Evolutionary conservation across 2,113 vertebrate genomes (phyloP).

Genomic region (Nyctereutes procyonoides): DNA sequence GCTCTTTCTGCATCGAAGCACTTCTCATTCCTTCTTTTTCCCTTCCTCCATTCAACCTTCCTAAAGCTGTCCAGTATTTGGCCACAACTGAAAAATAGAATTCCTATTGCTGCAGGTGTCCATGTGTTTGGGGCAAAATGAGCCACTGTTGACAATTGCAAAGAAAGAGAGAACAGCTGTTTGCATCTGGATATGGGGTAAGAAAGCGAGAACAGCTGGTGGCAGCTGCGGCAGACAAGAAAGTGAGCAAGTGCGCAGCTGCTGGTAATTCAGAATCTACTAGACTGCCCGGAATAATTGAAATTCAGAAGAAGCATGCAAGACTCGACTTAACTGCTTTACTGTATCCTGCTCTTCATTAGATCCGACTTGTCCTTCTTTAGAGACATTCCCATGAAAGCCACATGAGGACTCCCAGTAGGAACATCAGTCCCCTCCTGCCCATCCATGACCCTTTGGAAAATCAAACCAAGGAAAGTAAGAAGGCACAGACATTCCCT

Average conservation of each 20-base stretch:
- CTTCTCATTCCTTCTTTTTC: neutral
- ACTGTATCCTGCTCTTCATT: conserved; percentile 57
- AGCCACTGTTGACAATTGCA: conserved; percentile 65
- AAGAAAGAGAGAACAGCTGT: conserved; percentile 74
- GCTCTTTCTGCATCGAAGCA: neutral
- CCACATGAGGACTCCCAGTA: neutral
- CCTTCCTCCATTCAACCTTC: neutral
- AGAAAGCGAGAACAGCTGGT: conserved; percentile 74
- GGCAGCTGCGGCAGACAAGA: conserved; percentile 67
- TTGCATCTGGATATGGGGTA: conserved; percentile 74
- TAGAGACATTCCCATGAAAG: neutral
- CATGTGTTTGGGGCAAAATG: conserved; percentile 54
- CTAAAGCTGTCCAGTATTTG: conserved; percentile 17
- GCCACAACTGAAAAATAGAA: conserved; percentile 62
- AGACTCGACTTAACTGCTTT: neutral
- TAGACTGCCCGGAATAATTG: neutral
- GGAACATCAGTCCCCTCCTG: neutral
- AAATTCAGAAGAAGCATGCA: conserved; percentile 51
- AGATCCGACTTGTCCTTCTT: conserved; percentile 51
- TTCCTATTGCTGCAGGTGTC: conserved; percentile 55
- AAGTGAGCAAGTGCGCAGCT: conserved; percentile 71
- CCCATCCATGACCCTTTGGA: neutral
- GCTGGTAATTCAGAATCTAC: conserved; percentile 66
- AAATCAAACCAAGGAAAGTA: conserved; percentile 3
- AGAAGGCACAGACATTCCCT: neutral